A percentile compares a stretch with the other conserved stretches of the same genome.
These are phyloP conservation scores for Gonatopus flavifemur DNA, from an alignment of 1,140 invertebrate genomes.

Conservation along the genomic window DNA sequence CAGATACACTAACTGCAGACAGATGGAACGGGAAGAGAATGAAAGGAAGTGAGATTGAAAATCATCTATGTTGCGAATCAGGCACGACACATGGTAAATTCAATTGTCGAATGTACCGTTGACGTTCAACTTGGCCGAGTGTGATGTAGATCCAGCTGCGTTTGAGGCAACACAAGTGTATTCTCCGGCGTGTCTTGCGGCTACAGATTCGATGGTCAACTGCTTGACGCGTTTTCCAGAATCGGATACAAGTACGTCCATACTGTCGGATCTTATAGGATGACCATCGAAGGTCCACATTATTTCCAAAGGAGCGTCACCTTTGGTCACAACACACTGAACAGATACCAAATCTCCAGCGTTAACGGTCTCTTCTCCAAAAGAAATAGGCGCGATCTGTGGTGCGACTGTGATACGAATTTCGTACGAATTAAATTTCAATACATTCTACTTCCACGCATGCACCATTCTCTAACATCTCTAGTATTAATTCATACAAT, in stretches of 20 bases:
- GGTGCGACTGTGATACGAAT: conserved; percentile 58
- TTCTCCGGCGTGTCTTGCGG: conserved; percentile 72
- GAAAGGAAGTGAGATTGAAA: background rate
- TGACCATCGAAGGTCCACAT: conserved; percentile 63
- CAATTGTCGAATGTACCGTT: conserved; percentile 65
- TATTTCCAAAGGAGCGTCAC: conserved; percentile 70
- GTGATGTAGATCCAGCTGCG: conserved; percentile 67
- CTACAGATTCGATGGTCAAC: conserved; percentile 73
- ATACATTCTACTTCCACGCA: no score
- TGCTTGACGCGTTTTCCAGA: conserved; percentile 62
- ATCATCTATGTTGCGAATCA: background rate
- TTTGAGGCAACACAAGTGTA: conserved; percentile 80
- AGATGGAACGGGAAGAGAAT: background rate
- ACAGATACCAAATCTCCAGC: conserved; percentile 73
- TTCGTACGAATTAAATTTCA: no score
- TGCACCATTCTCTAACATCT: no score
- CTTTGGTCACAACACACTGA: conserved; percentile 70
- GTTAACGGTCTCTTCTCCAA: conserved; percentile 70
- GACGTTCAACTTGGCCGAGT: conserved; percentile 70
- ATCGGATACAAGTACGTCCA: conserved; percentile 50
- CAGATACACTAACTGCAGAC: conserved; percentile 6
- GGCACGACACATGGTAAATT: background rate
- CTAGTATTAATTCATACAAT: no score
- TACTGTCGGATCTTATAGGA: conserved; percentile 40
- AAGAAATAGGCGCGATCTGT: conserved; percentile 69